phyloP scores from a whole-genome alignment of 2,113 vertebrate genomes.

The Chionomys nivalis region DNA sequence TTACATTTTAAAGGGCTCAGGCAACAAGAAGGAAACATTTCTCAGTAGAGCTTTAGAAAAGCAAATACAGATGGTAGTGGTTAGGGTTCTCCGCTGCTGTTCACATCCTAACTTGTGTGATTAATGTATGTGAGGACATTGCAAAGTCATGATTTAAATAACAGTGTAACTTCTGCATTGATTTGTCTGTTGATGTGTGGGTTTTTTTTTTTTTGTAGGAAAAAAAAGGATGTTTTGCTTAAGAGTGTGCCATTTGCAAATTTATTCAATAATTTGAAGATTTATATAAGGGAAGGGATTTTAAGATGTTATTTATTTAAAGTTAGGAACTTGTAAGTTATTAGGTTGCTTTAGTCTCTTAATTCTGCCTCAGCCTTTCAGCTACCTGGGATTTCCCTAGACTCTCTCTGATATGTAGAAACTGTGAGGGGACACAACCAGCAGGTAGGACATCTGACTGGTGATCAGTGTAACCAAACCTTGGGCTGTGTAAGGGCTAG shows the following conservation, averaged over 20 bases:
- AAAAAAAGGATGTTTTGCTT: slow-evolving; percentile 56
- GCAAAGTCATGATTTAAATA: background rate
- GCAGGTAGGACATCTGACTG: background rate
- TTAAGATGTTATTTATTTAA: background rate
- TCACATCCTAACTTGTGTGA: slow-evolving; percentile 86
- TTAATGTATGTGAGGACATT: slow-evolving; percentile 80
- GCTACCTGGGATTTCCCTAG: background rate
- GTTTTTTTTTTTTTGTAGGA: slow-evolving; percentile 58
- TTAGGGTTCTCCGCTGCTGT: slow-evolving; percentile 84
- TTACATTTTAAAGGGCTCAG: background rate
- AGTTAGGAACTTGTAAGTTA: background rate
- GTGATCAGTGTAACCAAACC: background rate
- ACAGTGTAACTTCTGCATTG: background rate
- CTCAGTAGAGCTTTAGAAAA: slow-evolving; percentile 9
- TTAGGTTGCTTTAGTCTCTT: background rate
- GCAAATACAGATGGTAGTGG: slow-evolving; percentile 76
- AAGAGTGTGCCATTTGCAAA: background rate
- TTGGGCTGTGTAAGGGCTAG: background rate
- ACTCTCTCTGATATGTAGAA: background rate
- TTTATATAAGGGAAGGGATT: slow-evolving; percentile 68
- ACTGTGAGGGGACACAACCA: background rate
- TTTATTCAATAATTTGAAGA: slow-evolving; percentile 54
- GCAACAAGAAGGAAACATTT: background rate
- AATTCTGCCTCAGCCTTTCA: background rate
- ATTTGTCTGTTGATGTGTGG: slow-evolving; percentile 28